Evolutionary conservation across 2,113 vertebrate species (phyloP), one percentile per base, ranked within the genome.

Genomic region (Notarius quadriscutis): DNA sequence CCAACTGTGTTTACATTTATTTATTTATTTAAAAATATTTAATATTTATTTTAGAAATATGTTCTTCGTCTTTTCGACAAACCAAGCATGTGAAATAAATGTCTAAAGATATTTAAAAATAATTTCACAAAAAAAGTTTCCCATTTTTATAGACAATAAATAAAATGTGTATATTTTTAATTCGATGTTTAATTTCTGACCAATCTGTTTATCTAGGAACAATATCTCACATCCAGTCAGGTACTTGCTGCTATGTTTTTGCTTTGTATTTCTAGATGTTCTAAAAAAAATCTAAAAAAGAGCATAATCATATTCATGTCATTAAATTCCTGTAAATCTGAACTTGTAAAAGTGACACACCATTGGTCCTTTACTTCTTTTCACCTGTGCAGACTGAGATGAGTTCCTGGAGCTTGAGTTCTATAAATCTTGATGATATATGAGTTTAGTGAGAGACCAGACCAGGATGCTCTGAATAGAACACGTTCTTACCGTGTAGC

Each of bases 401-500:
- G 41, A 50, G 41, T 75, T 25, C 50, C 71, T 22, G 34, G 18
- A 51, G 20, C 48, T 77, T 11, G 20, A n/a, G 17, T 20, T 14
- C 4, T 9, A 34, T 81, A 22, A 20, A 41, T 58, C 7, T 7
- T 15, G 25, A 79, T 27, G n/a, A 25, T 79, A 27, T 51, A 41
- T 41, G 41, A 41, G 41, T 41, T 41, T 41, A 41, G 41, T 41
- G 41, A 60, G 18, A 62, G 51, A 53, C n/a, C 50, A 20, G 34
- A 51, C 10, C 55, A 69, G 60, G 20, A 69, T 84, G 62, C 25
- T 83, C n/a, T 30, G 63, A 71, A 30, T 14, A 55, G 82, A 67
- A 20, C 82, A 18, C 25, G 62, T 0, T 74, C 86, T 82, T 87
- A 87, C 86, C 86, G 53, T 50, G 67, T 58, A 27, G 79, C 41